Evolutionary conservation across 2,888 invertebrate genomes (phyloP).

Genomic region (Drosophila quinaria): DNA sequence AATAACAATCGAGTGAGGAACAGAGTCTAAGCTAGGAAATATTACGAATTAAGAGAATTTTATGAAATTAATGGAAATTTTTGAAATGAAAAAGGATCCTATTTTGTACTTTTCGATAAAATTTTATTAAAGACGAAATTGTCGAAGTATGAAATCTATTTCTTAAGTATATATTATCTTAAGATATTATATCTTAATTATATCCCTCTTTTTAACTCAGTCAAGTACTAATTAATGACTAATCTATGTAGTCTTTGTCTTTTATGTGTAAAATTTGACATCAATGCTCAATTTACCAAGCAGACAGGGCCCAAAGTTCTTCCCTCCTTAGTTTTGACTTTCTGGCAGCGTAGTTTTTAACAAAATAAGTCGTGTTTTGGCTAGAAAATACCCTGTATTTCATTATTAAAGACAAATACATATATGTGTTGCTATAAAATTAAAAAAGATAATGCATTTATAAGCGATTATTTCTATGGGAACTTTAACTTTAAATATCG

Average conservation of each 20-base stretch:
- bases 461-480: neutral
- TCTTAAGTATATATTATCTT: too few species aligned
- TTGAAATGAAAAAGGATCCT: too few species aligned
- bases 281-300: constrained; percentile 15
- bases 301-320: neutral
- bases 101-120: too few species aligned
- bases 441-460: neutral
- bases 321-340: neutral
- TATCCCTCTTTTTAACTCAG: neutral
- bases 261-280: constrained; percentile 25
- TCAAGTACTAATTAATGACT: constrained; percentile 36
- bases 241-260: constrained; percentile 24
- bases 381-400: neutral
- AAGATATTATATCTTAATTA: neutral
- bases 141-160: neutral
- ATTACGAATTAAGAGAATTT: neutral
- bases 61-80: neutral
- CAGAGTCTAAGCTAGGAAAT: neutral
- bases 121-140: too few species aligned
- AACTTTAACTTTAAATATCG: too few species aligned
- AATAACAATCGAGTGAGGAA: neutral
- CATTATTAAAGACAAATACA: neutral
- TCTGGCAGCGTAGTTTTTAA: neutral
- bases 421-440: neutral
- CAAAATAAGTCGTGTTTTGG: neutral